A percentile compares a stretch with the other conserved stretches of the same genome.
phyloP scores from a whole-genome alignment of 2,113 vertebrate genomes.

The Labeo rohita region DNA sequence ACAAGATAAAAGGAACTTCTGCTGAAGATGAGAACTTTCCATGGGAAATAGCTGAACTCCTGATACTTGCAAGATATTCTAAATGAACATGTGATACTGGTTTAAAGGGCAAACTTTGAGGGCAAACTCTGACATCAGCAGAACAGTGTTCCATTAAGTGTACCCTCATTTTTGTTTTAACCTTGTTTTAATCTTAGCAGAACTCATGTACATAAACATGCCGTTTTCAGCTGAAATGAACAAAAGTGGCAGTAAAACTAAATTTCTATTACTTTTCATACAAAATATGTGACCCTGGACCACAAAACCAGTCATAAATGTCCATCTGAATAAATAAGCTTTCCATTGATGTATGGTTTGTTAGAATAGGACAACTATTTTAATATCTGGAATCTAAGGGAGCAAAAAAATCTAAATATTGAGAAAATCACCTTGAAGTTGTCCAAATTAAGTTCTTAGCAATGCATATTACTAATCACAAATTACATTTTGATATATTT shows the following conservation, averaged over 20 bases:
- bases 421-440: too few species aligned
- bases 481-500: too few species aligned
- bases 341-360: too few species aligned
- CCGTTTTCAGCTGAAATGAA: not conserved
- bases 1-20: constrained; percentile 15
- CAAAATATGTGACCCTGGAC: not conserved
- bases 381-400: too few species aligned
- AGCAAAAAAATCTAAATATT: too few species aligned
- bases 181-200: not conserved
- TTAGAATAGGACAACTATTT: too few species aligned
- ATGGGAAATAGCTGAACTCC: constrained; percentile 32
- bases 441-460: too few species aligned
- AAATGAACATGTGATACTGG: not conserved
- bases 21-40: constrained; percentile 1
- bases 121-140: not conserved
- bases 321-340: too few species aligned
- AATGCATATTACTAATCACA: too few species aligned
- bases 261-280: not conserved
- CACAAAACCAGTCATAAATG: too few species aligned
- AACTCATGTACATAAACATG: not conserved
- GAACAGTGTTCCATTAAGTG: not conserved
- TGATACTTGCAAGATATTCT: not conserved
- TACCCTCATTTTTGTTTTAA: not conserved
- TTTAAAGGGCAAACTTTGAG: not conserved
- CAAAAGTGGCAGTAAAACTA: not conserved